Evolutionary conservation across 2,888 invertebrate genomes (phyloP), one percentile per base, ranked within the genome.

Genomic region (Micropterix aruncella): DNA sequence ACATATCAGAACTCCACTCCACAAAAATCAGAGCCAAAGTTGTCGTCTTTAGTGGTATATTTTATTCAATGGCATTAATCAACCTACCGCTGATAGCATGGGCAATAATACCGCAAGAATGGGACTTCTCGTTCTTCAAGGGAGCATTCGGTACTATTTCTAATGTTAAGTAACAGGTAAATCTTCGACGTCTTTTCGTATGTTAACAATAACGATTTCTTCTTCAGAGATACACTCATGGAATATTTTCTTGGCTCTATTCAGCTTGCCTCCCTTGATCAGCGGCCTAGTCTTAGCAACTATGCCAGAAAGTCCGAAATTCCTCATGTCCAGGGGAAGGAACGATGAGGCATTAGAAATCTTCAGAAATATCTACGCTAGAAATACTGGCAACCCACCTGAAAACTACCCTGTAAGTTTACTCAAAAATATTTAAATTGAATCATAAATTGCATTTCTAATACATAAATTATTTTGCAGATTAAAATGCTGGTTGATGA

Each of bases 251-350:
- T 62, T 81, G 15, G 58, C 77, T 45, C 59, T 76, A 1, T 65
- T 68, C 5, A 74, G 77, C 0, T 47, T 84, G 46, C 81, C 88
- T 5, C 80, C 82, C 16, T 56, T 88, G 0, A 52, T 82, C 1
- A 76, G 83, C 4, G 80, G 80, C 0, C 48, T 79, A 19, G 66
- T 73, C 0, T 64, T 79, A 43, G 61, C 76, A 48, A 70, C 74
- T 48, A 64, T 82, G 45, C 84, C 86, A 0, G 88, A 88, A 60
- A 87, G 84, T 56, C 87, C 87, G 3, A 84, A 85, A 60, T 87
- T 83, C 60, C 65, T 86, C 2, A 79, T 86, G 74, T 75, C 80
- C 1, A 69, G 77, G 40, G 80, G 82, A 1, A 65, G 74, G 39
- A 78, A 77, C 48, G 71, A 76, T 7, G 77, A 82, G 53, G 84